phyloP scores from a whole-genome alignment of 2,888 invertebrate genomes.

The Endomychus coccineus region DNA sequence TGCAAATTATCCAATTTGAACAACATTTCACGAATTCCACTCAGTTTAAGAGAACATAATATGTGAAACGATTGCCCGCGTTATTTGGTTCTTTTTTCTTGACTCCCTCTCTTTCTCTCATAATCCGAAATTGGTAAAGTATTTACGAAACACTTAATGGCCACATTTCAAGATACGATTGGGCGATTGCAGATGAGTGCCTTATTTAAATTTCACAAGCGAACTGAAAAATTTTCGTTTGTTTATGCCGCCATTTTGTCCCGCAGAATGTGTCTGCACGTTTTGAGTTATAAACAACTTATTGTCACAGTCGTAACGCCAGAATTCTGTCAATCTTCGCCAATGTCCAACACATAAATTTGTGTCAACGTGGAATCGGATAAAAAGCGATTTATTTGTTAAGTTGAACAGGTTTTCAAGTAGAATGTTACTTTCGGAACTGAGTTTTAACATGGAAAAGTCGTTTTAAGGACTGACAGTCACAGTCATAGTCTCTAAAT shows the following conservation, averaged over 20 bases:
- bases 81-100: too few species aligned
- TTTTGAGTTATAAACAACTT: conserved; percentile 36
- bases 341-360: conserved; percentile 37
- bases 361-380: conserved; percentile 37
- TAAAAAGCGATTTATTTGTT: conserved; percentile 43
- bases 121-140: conserved; percentile 14
- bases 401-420: conserved; percentile 25
- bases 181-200: conserved; percentile 33
- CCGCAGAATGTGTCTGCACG: conserved; percentile 33
- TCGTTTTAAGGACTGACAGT: conserved; percentile 12
- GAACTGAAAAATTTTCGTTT: conserved; percentile 27
- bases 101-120: too few species aligned
- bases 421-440: conserved; percentile 27
- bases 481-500: conserved; percentile 28
- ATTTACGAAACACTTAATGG: conserved; percentile 18
- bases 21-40: too few species aligned
- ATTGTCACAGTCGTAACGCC: conserved; percentile 35
- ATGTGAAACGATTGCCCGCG: too few species aligned
- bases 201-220: conserved; percentile 38
- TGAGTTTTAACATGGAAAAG: conserved; percentile 9
- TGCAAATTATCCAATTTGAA: too few species aligned
- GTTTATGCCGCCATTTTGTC: conserved; percentile 39
- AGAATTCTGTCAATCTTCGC: conserved; percentile 41
- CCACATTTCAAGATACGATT: conserved; percentile 29
- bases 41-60: too few species aligned